These are phyloP conservation scores for Dromococcyx pavoninus DNA, from an alignment of 2,797 vertebrate species.

Conservation along the genomic window DNA sequence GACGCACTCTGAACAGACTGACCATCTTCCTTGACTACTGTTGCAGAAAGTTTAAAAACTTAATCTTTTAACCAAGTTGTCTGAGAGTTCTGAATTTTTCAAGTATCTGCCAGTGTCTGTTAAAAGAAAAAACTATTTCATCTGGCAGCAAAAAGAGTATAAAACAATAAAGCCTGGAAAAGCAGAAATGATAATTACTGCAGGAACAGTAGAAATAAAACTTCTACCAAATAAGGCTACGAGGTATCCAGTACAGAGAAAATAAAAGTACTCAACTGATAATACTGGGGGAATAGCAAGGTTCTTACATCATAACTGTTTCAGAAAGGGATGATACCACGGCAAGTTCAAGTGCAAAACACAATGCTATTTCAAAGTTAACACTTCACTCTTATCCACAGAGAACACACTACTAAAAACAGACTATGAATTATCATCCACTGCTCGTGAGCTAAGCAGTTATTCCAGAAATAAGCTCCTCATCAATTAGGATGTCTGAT, in stretches of 20 bases:
- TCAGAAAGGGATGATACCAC: slow-evolving; percentile 16
- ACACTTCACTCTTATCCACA: background rate
- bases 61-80: slow-evolving; percentile 39
- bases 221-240: slow-evolving; percentile 74
- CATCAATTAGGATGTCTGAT: background rate
- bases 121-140: slow-evolving; percentile 54
- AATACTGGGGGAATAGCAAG: slow-evolving; percentile 30
- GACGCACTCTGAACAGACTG: background rate
- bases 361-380: background rate
- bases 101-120: slow-evolving; percentile 55
- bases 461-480: background rate
- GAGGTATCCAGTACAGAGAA: slow-evolving; percentile 20
- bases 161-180: slow-evolving; percentile 71
- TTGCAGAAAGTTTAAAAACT: slow-evolving; percentile 14
- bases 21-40: background rate
- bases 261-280: slow-evolving; percentile 46
- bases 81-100: slow-evolving; percentile 49
- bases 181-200: slow-evolving; percentile 73
- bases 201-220: slow-evolving; percentile 62
- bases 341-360: background rate
- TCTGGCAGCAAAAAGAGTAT: slow-evolving; percentile 54
- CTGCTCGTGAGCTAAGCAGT: background rate
- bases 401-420: background rate
- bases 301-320: slow-evolving; percentile 39
- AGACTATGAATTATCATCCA: background rate